phyloP scores from a whole-genome alignment of 2,113 vertebrate genomes.

The Nesoenas mayeri region DNA sequence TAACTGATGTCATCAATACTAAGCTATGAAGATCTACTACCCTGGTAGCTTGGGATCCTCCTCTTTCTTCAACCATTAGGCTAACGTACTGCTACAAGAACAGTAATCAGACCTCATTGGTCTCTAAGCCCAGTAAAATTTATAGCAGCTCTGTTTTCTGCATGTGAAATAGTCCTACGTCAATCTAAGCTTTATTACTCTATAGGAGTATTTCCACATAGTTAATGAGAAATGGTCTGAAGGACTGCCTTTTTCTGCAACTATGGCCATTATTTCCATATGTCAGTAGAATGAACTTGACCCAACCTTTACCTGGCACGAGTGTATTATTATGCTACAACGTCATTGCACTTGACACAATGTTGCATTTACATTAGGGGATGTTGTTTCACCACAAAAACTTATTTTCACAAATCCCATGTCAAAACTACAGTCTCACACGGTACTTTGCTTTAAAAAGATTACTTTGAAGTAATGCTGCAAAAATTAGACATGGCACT shows the following conservation, averaged over 20 bases:
- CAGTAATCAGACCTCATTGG: background rate
- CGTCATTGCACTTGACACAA: background rate
- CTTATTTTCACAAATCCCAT: background rate
- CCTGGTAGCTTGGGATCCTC: background rate
- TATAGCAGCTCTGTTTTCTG: background rate
- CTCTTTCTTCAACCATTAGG: background rate
- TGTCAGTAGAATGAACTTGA: background rate
- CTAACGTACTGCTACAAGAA: background rate
- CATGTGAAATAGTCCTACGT: background rate
- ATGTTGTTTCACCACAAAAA: background rate
- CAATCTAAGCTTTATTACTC: background rate
- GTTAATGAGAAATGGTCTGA: background rate
- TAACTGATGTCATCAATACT: background rate
- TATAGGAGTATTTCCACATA: background rate
- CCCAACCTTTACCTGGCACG: background rate
- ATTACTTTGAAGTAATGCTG: background rate
- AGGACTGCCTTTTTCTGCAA: background rate
- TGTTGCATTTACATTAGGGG: background rate
- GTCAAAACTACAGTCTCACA: background rate
- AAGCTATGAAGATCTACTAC: background rate
- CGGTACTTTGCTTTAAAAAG: background rate
- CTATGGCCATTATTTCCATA: background rate
- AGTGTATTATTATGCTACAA: background rate
- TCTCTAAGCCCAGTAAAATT: background rate
- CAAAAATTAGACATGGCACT: constrained; percentile 36